These are phyloP conservation scores for Thaumetopoea pityocampa DNA, from an alignment of 1,140 invertebrate genomes.

Conservation along the genomic window DNA sequence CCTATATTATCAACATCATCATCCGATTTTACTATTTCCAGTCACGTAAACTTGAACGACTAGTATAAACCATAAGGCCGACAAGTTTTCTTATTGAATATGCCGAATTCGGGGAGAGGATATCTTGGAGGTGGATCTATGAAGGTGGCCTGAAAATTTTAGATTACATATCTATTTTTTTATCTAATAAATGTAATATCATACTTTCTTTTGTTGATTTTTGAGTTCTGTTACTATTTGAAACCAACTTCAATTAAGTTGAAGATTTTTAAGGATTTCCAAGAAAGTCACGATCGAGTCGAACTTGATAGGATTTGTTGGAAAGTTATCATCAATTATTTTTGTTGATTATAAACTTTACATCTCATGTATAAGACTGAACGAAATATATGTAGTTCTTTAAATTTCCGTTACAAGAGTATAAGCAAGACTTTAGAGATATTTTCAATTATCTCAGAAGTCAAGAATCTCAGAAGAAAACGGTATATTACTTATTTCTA, in stretches of 20 bases:
- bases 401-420: too few relatives aligned
- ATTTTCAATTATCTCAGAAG: slow-evolving; percentile 52
- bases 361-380: too few relatives aligned
- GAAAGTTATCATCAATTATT: too few relatives aligned
- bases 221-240: too few relatives aligned
- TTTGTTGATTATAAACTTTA: too few relatives aligned
- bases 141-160: slow-evolving; percentile 10
- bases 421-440: slow-evolving; percentile 44
- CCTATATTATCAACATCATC: slow-evolving; percentile 74
- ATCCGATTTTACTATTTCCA: slow-evolving; percentile 75
- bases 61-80: slow-evolving; percentile 61
- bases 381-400: too few relatives aligned
- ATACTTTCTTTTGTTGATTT: too few relatives aligned
- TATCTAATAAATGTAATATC: slow-evolving; percentile 12
- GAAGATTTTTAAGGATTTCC: too few relatives aligned
- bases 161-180: slow-evolving; percentile 15
- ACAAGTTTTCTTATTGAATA: slow-evolving; percentile 25
- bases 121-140: slow-evolving; percentile 11
- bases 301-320: too few relatives aligned
- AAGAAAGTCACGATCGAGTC: too few relatives aligned
- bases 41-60: slow-evolving; percentile 71
- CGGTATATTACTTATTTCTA: slow-evolving; percentile 47
- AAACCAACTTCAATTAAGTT: too few relatives aligned
- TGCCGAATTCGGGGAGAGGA: slow-evolving; percentile 22
- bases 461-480: too few relatives aligned